Conservation (phyloP, 92 coral and sea anemone genomes). For the Muricea muricata region DNA sequence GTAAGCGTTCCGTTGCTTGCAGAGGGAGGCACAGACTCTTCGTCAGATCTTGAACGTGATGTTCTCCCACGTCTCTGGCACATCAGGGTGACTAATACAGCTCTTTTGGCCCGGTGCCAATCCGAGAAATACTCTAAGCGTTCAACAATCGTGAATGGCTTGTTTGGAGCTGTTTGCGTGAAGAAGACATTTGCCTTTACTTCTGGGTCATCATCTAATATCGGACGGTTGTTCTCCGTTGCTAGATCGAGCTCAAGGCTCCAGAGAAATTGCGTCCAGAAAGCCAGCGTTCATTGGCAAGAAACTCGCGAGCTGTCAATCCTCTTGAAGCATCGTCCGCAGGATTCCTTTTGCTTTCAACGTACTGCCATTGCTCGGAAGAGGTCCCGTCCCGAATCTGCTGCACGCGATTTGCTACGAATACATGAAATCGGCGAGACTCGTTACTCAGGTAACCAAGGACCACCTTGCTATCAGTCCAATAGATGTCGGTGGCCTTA, state of each 20-base stretch:
- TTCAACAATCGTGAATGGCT: neutral
- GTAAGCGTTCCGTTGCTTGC: neutral
- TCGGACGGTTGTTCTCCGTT: neutral
- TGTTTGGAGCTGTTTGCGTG: neutral
- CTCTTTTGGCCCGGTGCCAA: constrained; percentile 14
- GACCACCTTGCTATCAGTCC: constrained; percentile 56
- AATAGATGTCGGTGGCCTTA: constrained; percentile 18
- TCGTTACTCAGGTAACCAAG: constrained; percentile 48
- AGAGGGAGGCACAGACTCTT: neutral
- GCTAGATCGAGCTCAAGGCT: constrained; percentile 2
- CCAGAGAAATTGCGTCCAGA: constrained; percentile 54
- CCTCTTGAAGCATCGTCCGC: constrained; percentile 61
- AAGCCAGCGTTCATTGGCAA: constrained; percentile 28
- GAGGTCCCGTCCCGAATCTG: constrained; percentile 41
- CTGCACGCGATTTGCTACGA: constrained; percentile 55
- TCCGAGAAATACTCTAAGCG: neutral
- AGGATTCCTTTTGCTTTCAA: constrained; percentile 40
- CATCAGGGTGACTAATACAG: neutral
- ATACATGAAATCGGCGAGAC: constrained; percentile 47
- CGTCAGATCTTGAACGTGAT: neutral
- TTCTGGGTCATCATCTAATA: constrained; percentile 33
- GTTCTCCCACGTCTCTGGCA: neutral
- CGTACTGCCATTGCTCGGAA: constrained; percentile 54
- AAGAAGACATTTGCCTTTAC: constrained; percentile 8
- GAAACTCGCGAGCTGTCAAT: constrained; percentile 13